phyloP scores from a whole-genome alignment of 2,888 invertebrate species.

The Acleris laterana region DNA sequence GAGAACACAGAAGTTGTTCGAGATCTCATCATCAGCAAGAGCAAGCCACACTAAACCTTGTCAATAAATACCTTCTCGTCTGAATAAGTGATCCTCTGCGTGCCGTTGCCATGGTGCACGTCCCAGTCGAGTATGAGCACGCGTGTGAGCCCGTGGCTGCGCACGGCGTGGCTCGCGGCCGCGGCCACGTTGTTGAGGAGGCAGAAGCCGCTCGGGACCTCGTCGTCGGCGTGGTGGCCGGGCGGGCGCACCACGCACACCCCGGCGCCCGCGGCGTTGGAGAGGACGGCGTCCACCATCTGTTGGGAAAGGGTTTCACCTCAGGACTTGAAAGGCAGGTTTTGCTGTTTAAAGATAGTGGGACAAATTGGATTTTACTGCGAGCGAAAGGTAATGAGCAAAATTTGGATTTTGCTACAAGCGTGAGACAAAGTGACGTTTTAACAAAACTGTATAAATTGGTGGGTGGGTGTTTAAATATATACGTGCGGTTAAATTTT shows the following conservation, averaged over 20 bases:
- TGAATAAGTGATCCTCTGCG: conserved; percentile 91
- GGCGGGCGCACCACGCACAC: conserved; percentile 95
- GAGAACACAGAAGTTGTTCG: conserved; percentile 87
- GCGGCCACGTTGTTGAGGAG: conserved; percentile 94
- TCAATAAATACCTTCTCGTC: conserved; percentile 73
- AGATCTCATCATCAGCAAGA: not conserved
- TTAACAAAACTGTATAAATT: no score
- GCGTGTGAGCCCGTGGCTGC: conserved; percentile 84
- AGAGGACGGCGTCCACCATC: conserved; percentile 88
- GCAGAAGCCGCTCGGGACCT: conserved; percentile 94
- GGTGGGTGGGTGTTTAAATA: no score
- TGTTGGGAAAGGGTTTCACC: conserved; percentile 42
- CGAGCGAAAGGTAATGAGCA: no score
- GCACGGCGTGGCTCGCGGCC: conserved; percentile 90
- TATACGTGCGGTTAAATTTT: no score
- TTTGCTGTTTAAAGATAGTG: no score
- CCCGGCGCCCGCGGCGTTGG: conserved; percentile 86
- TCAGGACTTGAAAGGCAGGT: no score
- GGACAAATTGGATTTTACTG: no score
- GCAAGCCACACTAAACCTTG: not conserved
- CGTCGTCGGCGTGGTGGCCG: conserved; percentile 94
- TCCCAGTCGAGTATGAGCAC: conserved; percentile 96
- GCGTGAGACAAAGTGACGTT: no score
- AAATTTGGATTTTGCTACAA: no score
- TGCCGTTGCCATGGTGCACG: conserved; percentile 98